phyloP scores from a whole-genome alignment of 2,113 vertebrate species.

The Leucopternis melanops region DNA sequence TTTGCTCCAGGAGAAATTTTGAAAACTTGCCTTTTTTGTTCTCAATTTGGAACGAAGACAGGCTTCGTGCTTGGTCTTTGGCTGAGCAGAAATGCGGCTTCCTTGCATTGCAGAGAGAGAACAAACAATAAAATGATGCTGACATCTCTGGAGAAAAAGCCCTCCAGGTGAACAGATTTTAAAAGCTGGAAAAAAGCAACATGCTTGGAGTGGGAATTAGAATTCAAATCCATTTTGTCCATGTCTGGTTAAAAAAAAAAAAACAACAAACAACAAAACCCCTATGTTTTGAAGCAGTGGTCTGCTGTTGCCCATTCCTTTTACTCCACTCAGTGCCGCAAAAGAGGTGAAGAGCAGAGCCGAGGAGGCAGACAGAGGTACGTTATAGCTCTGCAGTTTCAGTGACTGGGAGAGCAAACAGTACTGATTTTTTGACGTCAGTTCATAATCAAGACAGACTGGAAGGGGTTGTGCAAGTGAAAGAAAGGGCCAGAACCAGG shows the following conservation, averaged over 20 bases:
- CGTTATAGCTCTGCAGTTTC: not conserved
- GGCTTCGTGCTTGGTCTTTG: not conserved
- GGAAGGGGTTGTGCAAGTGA: not conserved
- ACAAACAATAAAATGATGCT: not conserved
- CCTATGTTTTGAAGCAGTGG: not conserved
- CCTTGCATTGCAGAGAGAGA: not conserved
- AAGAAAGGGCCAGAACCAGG: not conserved
- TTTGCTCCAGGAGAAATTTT: not conserved
- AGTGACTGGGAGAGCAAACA: not conserved
- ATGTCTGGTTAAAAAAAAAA: not conserved
- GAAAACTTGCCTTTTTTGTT: not conserved
- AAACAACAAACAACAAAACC: not conserved
- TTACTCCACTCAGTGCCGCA: not conserved
- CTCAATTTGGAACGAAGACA: not conserved
- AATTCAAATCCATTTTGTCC: not conserved
- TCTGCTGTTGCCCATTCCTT: not conserved
- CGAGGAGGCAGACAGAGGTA: not conserved
- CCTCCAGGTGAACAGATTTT: constrained; percentile 3
- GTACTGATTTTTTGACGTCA: not conserved
- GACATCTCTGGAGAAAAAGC: not conserved
- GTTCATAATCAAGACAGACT: not conserved
- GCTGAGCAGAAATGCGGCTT: not conserved
- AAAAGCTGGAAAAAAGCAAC: not conserved
- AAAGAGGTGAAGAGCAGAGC: not conserved
- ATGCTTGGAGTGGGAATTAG: not conserved